Evolutionary conservation across 2,888 invertebrate genomes (phyloP).

Genomic region (Eulithis testata): DNA sequence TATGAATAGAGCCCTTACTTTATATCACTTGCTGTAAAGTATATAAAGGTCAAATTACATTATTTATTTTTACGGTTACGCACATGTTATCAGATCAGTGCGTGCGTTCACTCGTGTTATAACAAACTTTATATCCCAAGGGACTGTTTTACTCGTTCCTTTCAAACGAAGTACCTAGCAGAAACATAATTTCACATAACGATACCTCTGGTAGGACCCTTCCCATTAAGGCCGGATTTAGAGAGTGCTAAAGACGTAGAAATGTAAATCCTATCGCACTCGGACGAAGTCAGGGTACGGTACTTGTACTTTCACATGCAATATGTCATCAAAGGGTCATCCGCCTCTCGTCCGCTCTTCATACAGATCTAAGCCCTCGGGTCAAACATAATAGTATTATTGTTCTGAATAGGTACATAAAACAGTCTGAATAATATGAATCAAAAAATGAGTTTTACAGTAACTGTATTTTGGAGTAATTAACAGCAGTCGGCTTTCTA

Average conservation of each 20-base stretch:
- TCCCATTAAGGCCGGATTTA: neutral
- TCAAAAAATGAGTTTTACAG: no score
- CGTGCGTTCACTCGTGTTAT: constrained; percentile 5
- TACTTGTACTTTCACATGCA: neutral
- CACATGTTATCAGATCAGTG: constrained; percentile 1
- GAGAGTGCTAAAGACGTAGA: neutral
- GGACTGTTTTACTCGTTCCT: constrained; percentile 3
- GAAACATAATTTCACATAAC: constrained; percentile 7
- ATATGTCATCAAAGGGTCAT: neutral
- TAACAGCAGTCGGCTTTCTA: no score
- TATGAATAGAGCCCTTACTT: no score
- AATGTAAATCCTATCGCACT: neutral
- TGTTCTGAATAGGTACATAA: no score
- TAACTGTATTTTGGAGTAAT: no score
- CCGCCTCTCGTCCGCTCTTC: neutral
- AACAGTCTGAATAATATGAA: no score
- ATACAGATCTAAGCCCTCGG: neutral
- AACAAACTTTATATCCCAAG: neutral
- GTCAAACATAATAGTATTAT: no score
- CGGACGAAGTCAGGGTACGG: no score
- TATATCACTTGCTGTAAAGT: neutral
- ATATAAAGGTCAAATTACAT: neutral
- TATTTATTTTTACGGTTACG: constrained; percentile 9
- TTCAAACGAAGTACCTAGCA: constrained; percentile 1
- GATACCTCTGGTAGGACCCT: neutral